Percentiles rank a stretch among this genome's conserved stretches.
These are phyloP conservation scores for Drosophila birchii DNA, from an alignment of 2,888 invertebrate genomes.

Conservation along the genomic window DNA sequence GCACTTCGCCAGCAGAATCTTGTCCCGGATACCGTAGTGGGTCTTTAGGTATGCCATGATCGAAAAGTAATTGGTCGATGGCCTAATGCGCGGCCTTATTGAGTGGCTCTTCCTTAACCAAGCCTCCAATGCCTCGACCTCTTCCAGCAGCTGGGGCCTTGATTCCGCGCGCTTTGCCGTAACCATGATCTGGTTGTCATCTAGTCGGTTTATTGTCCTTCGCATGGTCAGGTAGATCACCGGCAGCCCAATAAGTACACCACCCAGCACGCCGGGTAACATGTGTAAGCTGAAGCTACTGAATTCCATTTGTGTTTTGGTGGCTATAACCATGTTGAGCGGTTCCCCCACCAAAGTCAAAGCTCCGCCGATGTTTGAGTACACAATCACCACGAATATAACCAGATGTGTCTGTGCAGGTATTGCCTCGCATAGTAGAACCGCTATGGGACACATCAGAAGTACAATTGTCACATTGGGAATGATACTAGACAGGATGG, in stretches of 20 bases:
- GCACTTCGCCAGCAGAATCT: slow-evolving; percentile 90
- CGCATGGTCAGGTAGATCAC: slow-evolving; percentile 89
- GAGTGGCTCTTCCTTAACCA: slow-evolving; percentile 89
- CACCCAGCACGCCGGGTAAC: slow-evolving; percentile 90
- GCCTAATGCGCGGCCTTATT: slow-evolving; percentile 74
- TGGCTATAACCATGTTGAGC: slow-evolving; percentile 86
- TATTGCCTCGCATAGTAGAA: slow-evolving; percentile 94
- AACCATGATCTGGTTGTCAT: slow-evolving; percentile 88
- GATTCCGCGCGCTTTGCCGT: slow-evolving; percentile 93
- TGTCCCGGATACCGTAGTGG: slow-evolving; percentile 87
- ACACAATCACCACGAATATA: slow-evolving; percentile 93
- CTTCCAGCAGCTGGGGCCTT: slow-evolving; percentile 86
- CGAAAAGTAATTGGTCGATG: slow-evolving; percentile 87
- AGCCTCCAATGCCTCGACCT: slow-evolving; percentile 87
- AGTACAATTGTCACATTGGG: slow-evolving; percentile 92
- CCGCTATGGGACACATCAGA: slow-evolving; percentile 90
- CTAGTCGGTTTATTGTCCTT: slow-evolving; percentile 87
- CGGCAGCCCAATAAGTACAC: slow-evolving; percentile 88
- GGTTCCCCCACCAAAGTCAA: slow-evolving; percentile 96
- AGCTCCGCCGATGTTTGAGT: slow-evolving; percentile 95
- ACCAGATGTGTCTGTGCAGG: slow-evolving; percentile 93
- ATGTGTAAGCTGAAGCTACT: slow-evolving; percentile 92
- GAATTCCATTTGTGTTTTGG: slow-evolving; percentile 86
- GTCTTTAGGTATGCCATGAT: slow-evolving; percentile 86
- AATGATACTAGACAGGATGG: slow-evolving; percentile 88